These are phyloP conservation scores for Drosophila orosa DNA, from an alignment of 1,140 invertebrate genomes.

Conservation along the genomic window DNA sequence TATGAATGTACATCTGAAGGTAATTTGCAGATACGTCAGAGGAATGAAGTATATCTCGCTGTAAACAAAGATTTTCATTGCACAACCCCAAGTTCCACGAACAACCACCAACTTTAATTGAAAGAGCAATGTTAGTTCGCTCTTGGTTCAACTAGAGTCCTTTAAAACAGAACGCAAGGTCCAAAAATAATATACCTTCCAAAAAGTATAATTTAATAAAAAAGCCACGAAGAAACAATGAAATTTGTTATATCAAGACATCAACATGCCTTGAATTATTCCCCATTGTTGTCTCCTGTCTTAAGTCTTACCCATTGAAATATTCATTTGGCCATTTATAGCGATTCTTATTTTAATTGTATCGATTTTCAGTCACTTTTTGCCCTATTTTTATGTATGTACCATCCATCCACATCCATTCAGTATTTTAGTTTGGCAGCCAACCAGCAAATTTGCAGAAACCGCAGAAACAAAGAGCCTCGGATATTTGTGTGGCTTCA, in stretches of 20 bases:
- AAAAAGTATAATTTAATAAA: background rate
- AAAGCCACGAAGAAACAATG: background rate
- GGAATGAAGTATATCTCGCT: background rate
- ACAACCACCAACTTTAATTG: no score
- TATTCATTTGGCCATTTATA: constrained; percentile 9
- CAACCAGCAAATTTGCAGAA: constrained; percentile 35
- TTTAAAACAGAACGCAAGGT: background rate
- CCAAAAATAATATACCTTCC: background rate
- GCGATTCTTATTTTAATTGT: constrained; percentile 45
- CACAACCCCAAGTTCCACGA: background rate
- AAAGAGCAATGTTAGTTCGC: background rate
- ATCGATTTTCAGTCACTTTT: constrained; percentile 58
- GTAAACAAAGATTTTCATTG: background rate
- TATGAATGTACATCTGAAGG: background rate
- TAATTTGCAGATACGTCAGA: background rate
- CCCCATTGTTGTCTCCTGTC: background rate
- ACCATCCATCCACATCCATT: background rate
- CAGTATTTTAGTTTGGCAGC: constrained; percentile 7
- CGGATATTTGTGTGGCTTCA: constrained; percentile 41
- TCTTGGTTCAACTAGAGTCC: background rate
- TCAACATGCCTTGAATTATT: background rate
- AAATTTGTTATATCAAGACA: background rate
- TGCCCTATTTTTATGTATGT: constrained; percentile 17
- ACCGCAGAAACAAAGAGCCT: constrained; percentile 38
- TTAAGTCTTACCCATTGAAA: background rate